Evolutionary conservation across 2,113 vertebrate species (phyloP), one percentile per base, ranked within the genome.

Genomic region (Spea multiplicata): DNA sequence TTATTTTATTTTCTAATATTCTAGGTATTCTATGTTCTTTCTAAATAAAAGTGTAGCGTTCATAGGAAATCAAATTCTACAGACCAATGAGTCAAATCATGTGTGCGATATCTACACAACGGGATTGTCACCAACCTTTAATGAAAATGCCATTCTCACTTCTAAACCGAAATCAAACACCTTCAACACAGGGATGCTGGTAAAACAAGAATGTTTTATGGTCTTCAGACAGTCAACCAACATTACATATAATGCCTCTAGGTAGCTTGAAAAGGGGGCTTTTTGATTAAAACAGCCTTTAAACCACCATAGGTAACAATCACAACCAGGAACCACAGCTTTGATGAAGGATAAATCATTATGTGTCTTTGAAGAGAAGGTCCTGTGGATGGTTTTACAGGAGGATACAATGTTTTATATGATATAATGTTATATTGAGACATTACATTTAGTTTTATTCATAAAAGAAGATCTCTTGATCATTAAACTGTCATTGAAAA

Each of bases 111-210:
- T 53, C 45, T 73, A 52, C 70, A 79, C 55, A 79, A 73, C 77
- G 10, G n/a, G 61, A 57, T 71, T 79, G 62, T 79, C 71, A 73
- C 55, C 57, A 73, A 44, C 70, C 10, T 17, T 73, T 79, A 79
- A 73, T 71, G 65, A 53, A 73, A 79, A 64, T 73, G 70, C 53
- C 77, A 79, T 73, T 79, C 77, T 78, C 46, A 16, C 71, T 66
- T 72, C 61, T 16, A 73, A 62, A 67, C 70, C 52, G 66, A 14
- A 73, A 57, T 73, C 59, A 73, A 79, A 71, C 77, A 57, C 66
- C 50, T 73, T 70, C 48, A 79, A 62, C 14, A 47, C 59, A 49
- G 50, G 30, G 17, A 48, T 79, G 66, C 70, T 57, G 44, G 50
- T 16, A 48, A 55, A 79, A 73, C 59, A 49, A 73, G 71, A 53